These are phyloP conservation scores for Brachyptera putata DNA, from an alignment of 2,888 invertebrate species.

Conservation along the genomic window DNA sequence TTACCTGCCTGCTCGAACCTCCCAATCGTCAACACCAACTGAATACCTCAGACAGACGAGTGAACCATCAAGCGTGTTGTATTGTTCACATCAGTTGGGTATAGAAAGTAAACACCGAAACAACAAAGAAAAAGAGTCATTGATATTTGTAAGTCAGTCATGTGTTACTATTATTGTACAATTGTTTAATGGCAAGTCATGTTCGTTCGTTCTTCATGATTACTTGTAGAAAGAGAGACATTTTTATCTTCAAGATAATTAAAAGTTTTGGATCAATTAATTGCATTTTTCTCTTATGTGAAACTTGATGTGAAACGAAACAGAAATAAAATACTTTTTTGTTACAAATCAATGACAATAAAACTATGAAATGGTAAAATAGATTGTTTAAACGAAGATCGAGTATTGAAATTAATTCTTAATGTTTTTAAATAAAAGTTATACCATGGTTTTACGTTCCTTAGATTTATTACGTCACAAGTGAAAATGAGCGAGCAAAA, in stretches of 20 bases:
- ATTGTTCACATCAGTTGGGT: no score
- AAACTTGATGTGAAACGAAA: constrained; percentile 3
- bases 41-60: no score
- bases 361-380: background rate
- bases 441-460: no score
- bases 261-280: background rate
- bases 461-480: no score
- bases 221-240: no score
- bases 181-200: constrained; percentile 14
- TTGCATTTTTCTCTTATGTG: background rate
- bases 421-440: no score
- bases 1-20: background rate
- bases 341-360: background rate
- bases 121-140: background rate
- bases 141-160: constrained; percentile 7
- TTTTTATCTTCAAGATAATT: constrained; percentile 5
- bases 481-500: no score
- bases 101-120: no score
- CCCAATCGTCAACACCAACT: background rate
- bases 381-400: background rate
- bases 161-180: constrained; percentile 1
- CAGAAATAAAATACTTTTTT: no score
- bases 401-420: no score
- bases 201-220: no score
- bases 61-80: no score